These are phyloP conservation scores for Phengaris alcon DNA, from an alignment of 2,888 invertebrate species.

Conservation along the genomic window DNA sequence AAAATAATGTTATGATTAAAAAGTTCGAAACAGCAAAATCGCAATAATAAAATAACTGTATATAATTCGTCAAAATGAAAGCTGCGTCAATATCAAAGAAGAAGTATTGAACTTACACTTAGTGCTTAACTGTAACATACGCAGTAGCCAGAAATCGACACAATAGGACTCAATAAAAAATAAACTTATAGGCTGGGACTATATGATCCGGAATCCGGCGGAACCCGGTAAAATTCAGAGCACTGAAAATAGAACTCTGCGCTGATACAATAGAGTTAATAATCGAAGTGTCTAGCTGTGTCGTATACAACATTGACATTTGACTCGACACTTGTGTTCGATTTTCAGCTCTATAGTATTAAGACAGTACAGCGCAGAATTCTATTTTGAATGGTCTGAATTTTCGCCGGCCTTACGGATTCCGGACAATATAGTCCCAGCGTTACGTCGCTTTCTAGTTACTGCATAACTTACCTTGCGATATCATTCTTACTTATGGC, in stretches of 20 bases:
- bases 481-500: conserved; percentile 25
- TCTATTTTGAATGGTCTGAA: too few relatives aligned
- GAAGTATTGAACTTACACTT: conserved; percentile 4
- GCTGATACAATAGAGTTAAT: too few relatives aligned
- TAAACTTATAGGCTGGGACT: not conserved
- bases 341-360: too few relatives aligned
- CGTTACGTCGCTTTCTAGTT: not conserved
- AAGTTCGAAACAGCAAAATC: not conserved
- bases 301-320: too few relatives aligned
- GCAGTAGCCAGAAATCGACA: conserved; percentile 18
- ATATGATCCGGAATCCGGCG: too few relatives aligned
- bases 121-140: not conserved
- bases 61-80: conserved; percentile 7
- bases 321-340: too few relatives aligned
- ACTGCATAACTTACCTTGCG: not conserved
- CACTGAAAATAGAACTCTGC: too few relatives aligned
- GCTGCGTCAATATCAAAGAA: conserved; percentile 8
- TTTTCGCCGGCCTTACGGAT: too few relatives aligned
- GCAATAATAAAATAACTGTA: not conserved
- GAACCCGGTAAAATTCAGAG: too few relatives aligned
- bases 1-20: conserved; percentile 4
- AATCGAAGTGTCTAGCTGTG: too few relatives aligned
- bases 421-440: too few relatives aligned
- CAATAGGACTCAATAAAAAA: conserved; percentile 27
- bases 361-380: too few relatives aligned